Percentiles rank a stretch among this genome's conserved stretches.
These are phyloP conservation scores for Lepidocyrtoides sp. DNA, from an alignment of 2,888 invertebrate genomes.

Conservation along the genomic window DNA sequence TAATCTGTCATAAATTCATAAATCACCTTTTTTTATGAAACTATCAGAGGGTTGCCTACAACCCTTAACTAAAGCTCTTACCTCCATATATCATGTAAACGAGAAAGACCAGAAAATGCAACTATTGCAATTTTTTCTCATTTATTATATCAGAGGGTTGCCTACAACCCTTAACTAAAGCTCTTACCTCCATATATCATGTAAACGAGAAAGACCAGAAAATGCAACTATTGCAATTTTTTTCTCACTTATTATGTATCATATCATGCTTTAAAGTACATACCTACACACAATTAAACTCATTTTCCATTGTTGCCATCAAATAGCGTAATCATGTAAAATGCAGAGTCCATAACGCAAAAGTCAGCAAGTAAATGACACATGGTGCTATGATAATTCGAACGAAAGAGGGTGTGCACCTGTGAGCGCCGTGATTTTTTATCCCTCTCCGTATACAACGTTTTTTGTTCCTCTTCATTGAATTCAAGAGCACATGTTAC, in stretches of 20 bases:
- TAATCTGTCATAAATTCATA: slow-evolving; percentile 59
- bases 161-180: background rate
- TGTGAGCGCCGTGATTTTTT: background rate
- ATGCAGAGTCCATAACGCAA: background rate
- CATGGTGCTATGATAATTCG: background rate
- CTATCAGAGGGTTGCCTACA: background rate
- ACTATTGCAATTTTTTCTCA: background rate
- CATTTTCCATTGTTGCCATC: background rate
- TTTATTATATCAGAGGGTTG: background rate
- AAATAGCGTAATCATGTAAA: background rate
- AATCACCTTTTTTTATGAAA: slow-evolving; percentile 58
- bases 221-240: background rate
- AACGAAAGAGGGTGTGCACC: slow-evolving; percentile 29
- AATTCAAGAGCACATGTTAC: slow-evolving; percentile 46
- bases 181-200: no score
- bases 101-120: background rate
- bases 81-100: background rate
- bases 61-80: no score
- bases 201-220: no score
- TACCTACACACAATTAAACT: background rate
- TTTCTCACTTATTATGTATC: no score
- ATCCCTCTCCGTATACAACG: background rate
- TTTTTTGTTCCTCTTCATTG: slow-evolving; percentile 52
- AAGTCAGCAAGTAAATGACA: background rate
- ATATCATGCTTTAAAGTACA: background rate